Conservation (phyloP, 92 coral and sea anemone genomes). For the Zoanthus sociatus region DNA sequence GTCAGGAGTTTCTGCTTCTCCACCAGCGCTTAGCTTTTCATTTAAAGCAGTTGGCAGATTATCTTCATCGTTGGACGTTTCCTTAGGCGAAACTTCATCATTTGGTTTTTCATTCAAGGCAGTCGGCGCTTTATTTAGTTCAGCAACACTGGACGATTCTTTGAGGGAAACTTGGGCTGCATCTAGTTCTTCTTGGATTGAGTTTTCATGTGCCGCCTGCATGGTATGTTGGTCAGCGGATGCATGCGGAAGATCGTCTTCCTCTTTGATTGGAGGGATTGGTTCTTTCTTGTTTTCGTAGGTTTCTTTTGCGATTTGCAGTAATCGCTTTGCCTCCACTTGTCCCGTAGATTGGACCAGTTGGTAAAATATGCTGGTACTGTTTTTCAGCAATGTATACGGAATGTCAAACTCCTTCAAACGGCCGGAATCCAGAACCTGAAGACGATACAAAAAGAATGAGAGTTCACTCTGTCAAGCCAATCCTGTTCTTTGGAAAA, state of each 20-base stretch:
- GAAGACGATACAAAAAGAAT: too few species aligned
- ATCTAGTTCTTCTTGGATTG: not conserved
- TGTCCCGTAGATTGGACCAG: conserved; percentile 2
- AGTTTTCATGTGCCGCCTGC: not conserved
- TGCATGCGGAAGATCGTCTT: not conserved
- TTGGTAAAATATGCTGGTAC: conserved; percentile 1
- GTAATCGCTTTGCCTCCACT: not conserved
- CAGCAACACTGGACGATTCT: not conserved
- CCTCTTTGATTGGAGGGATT: not conserved
- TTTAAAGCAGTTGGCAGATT: not conserved
- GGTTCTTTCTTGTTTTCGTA: not conserved
- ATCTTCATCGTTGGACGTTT: not conserved
- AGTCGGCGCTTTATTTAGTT: not conserved
- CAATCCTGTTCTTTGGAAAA: too few species aligned
- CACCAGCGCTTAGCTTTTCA: not conserved
- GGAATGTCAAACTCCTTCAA: conserved; percentile 17
- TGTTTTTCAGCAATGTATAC: not conserved
- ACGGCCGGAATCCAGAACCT: conserved; percentile 8
- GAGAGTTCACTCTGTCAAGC: too few species aligned
- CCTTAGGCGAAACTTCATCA: not conserved
- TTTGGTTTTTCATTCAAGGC: not conserved
- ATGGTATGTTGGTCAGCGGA: not conserved
- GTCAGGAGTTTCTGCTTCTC: not conserved
- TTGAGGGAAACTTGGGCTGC: not conserved
- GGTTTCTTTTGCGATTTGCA: not conserved